A percentile compares a stretch with the other conserved stretches of the same genome.
These are phyloP conservation scores for Cepaea nemoralis DNA, from an alignment of 1,140 invertebrate species.

Conservation along the genomic window DNA sequence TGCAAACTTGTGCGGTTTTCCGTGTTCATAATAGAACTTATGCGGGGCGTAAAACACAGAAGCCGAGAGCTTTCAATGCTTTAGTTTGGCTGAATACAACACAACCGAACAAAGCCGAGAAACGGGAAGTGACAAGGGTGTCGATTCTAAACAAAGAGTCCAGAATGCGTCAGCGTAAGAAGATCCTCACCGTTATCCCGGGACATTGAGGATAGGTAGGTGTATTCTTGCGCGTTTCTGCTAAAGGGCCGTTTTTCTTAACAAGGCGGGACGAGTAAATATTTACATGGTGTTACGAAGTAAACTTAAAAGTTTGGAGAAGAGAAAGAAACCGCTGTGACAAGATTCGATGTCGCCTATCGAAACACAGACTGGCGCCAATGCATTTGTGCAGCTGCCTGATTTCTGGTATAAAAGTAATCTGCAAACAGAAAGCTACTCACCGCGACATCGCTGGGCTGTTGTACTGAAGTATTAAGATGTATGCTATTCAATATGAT, in stretches of 20 bases:
- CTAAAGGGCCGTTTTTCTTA: too few relatives aligned
- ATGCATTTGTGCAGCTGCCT: neutral
- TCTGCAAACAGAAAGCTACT: neutral
- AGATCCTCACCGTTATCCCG: neutral
- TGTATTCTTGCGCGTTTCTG: neutral
- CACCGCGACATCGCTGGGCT: neutral
- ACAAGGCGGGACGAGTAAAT: neutral
- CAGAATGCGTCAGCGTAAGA: neutral
- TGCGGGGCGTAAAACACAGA: too few relatives aligned
- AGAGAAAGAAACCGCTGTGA: neutral
- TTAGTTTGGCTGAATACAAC: too few relatives aligned
- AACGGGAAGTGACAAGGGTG: neutral
- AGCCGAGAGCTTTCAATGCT: too few relatives aligned
- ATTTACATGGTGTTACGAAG: conserved; percentile 4
- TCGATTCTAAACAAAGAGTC: neutral
- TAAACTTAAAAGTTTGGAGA: neutral
- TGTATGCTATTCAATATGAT: neutral
- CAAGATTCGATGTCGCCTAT: conserved; percentile 8
- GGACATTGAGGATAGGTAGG: too few relatives aligned
- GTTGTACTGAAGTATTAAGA: neutral
- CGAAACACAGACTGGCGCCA: conserved; percentile 16
- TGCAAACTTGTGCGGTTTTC: too few relatives aligned
- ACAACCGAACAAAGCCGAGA: neutral
- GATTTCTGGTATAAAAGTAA: neutral
- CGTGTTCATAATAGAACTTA: too few relatives aligned